Base-by-base conservation (phyloP, 2,113 vertebrate genomes). In the Gambusia affinis region DNA sequence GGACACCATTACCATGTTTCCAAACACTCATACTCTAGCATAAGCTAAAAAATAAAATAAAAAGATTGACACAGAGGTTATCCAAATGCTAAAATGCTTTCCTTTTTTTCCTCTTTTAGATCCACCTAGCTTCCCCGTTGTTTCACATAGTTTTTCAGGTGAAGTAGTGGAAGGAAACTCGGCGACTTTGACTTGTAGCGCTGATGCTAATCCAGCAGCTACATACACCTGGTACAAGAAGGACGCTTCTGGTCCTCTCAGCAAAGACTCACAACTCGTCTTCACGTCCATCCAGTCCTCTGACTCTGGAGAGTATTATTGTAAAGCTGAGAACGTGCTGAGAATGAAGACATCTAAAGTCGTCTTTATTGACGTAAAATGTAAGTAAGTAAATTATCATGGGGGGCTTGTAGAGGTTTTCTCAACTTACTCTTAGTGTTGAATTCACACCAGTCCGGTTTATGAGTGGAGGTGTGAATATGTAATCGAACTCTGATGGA, bases 241-340 rank as follows among this genome's bases (percentile, higher is more conserved):
- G 29, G 54, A 70, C 47, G 3, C 31, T 33, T 12, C 47, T 51
- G 44, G 4, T 29, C 47, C 51, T 22, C 22, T 57, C 33, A 39
- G 35, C 12, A 35, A 28, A 51, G 8, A 30, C 1, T 64, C 24
- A 10, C 29, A 27, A 30, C 42, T 64, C 4, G 22, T 22, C 71
- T 54, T 73, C 31, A 0, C 0, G 0, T 54, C 62, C 27, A 65
- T 64, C 30, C 62, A 65, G 30, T 0, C 44, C 3, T 73, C 62
- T 73, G 71, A 73, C 62, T 73, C 71, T 35, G 71, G 42, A 54
- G 30, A 64, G n/a, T 73, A 73, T 64, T 64, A 73, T 30, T 73
- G 71, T 24, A 28, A 42, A 54, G 71, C 71, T 54, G 42, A 47
- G 30, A 64, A 73, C 0, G 29, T 51, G 8, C 24, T 73, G 28